Conservation (phyloP, 2,888 invertebrate species). For the Cremastobaeus sp. region DNA sequence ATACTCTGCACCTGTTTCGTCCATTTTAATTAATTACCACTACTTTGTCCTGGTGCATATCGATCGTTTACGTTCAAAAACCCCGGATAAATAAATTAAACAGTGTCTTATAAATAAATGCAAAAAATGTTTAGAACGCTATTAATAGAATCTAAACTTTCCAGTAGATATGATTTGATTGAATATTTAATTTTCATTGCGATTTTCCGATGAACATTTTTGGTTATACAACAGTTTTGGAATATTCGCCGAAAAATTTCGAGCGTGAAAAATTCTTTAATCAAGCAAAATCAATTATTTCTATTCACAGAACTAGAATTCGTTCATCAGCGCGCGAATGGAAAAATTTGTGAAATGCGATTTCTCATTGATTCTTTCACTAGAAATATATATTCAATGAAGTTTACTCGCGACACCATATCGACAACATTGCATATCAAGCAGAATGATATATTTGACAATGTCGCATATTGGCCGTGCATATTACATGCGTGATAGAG, state of each 20-base stretch:
- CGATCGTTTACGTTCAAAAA: slow-evolving; percentile 28
- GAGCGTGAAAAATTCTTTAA: too few relatives aligned
- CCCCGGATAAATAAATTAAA: slow-evolving; percentile 8
- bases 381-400: slow-evolving; percentile 70
- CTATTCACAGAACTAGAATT: too few relatives aligned
- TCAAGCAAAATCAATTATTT: too few relatives aligned
- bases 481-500: slow-evolving; percentile 68
- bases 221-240: too few relatives aligned
- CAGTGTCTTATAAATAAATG: too few relatives aligned
- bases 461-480: slow-evolving; percentile 70
- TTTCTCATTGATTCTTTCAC: slow-evolving; percentile 6
- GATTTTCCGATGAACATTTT: too few relatives aligned
- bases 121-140: too few relatives aligned
- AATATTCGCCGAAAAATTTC: too few relatives aligned
- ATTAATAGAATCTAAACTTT: too few relatives aligned
- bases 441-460: slow-evolving; percentile 74
- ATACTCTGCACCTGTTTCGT: slow-evolving; percentile 38
- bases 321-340: too few relatives aligned
- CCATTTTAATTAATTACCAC: slow-evolving; percentile 47
- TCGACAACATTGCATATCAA: slow-evolving; percentile 67
- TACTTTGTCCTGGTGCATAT: slow-evolving; percentile 36
- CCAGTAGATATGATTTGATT: too few relatives aligned
- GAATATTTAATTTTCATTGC: too few relatives aligned
- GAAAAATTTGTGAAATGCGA: background rate
- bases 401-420: slow-evolving; percentile 62